phyloP scores from a whole-genome alignment of 2,113 vertebrate genomes.

The human region GRCh38 chr5:34910501-34911000 shows the following conservation, averaged over 20 bases:
- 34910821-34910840: not conserved
- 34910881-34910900: not conserved
- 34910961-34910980: not conserved
- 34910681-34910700: no score
- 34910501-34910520: no score
- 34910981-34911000: not conserved
- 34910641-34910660: no score
- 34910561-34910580: no score
- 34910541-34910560: no score
- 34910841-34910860: not conserved
- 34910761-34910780: not conserved
- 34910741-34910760: not conserved
- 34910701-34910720: no score
- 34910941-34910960: not conserved
- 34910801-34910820: conserved; percentile 27
- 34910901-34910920: not conserved
- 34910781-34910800: not conserved
- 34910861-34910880: not conserved
- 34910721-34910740: no score
- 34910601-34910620: no score
- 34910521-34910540: no score
- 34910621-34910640: no score
- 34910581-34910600: no score
- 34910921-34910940: not conserved
- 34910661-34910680: no score